phyloP scores from a whole-genome alignment of 92 coral and sea anemone species.

The Montipora capitata region DNA sequence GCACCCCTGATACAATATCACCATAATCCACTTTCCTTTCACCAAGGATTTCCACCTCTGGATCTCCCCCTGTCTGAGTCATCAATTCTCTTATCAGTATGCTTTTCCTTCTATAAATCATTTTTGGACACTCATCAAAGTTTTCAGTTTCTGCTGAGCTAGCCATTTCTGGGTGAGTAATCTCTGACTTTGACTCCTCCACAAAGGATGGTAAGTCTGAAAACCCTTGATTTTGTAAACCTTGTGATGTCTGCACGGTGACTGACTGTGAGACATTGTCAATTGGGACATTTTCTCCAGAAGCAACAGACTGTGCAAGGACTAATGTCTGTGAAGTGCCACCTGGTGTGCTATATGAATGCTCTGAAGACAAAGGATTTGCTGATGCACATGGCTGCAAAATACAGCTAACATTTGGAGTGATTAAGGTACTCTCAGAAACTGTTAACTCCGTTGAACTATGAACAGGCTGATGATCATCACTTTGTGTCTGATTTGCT shows the following conservation, averaged over 20 bases:
- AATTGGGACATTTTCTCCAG: slow-evolving; percentile 48
- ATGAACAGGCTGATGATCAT: slow-evolving; percentile 7
- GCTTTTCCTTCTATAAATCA: slow-evolving; percentile 36
- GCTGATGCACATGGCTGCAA: slow-evolving; percentile 11
- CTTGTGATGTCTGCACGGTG: slow-evolving; percentile 54
- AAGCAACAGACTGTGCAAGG: slow-evolving; percentile 33
- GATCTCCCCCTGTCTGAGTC: slow-evolving; percentile 86
- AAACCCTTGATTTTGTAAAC: slow-evolving; percentile 19
- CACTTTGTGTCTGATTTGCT: slow-evolving; percentile 10
- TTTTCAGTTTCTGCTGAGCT: neutral
- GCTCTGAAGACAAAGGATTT: slow-evolving; percentile 11
- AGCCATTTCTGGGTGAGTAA: neutral
- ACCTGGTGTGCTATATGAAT: slow-evolving; percentile 8
- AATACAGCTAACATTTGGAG: slow-evolving; percentile 12
- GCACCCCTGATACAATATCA: slow-evolving; percentile 13
- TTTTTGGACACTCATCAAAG: slow-evolving; percentile 16
- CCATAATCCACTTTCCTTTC: slow-evolving; percentile 59
- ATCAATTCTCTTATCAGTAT: slow-evolving; percentile 73
- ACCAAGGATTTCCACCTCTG: slow-evolving; percentile 66
- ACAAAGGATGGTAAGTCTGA: neutral
- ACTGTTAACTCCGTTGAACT: slow-evolving; percentile 14
- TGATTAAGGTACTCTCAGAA: neutral
- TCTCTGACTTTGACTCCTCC: slow-evolving; percentile 17
- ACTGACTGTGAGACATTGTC: slow-evolving; percentile 54
- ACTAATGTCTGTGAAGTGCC: slow-evolving; percentile 40